These are phyloP conservation scores for Corythornis vintsioides DNA, from an alignment of 2,113 vertebrate genomes.

Conservation along the genomic window DNA sequence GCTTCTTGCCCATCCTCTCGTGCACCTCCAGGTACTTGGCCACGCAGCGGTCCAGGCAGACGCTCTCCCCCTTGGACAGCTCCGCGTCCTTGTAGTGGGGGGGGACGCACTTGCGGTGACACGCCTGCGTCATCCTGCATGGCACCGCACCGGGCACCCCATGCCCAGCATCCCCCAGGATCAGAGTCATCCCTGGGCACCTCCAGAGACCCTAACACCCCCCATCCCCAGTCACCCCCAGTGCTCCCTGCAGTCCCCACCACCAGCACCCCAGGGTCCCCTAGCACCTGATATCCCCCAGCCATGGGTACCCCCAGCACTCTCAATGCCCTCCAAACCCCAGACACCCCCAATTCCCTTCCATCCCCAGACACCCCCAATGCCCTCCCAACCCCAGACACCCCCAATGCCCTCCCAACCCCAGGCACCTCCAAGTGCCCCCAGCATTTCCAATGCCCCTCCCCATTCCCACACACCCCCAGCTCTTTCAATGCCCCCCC, in stretches of 20 bases:
- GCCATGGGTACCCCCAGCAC: too few species aligned
- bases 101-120: slow-evolving; percentile 94
- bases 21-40: slow-evolving; percentile 97
- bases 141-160: background rate
- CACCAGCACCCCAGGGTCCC: background rate
- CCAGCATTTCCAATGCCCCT: too few species aligned
- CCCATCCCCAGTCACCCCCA: too few species aligned
- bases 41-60: slow-evolving; percentile 95
- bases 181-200: background rate
- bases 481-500: too few species aligned
- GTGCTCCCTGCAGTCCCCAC: too few species aligned
- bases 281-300: background rate
- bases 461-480: too few species aligned
- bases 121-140: slow-evolving; percentile 92
- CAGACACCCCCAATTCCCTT: background rate
- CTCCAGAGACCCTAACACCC: background rate
- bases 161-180: background rate
- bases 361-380: too few species aligned
- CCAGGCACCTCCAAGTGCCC: too few species aligned
- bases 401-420: too few species aligned
- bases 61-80: slow-evolving; percentile 92
- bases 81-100: slow-evolving; percentile 95
- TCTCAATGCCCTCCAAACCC: background rate
- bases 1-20: slow-evolving; percentile 90
- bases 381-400: background rate